Evolutionary conservation across 2,113 vertebrate species (phyloP).

Genomic region (Callorhinus ursinus): DNA sequence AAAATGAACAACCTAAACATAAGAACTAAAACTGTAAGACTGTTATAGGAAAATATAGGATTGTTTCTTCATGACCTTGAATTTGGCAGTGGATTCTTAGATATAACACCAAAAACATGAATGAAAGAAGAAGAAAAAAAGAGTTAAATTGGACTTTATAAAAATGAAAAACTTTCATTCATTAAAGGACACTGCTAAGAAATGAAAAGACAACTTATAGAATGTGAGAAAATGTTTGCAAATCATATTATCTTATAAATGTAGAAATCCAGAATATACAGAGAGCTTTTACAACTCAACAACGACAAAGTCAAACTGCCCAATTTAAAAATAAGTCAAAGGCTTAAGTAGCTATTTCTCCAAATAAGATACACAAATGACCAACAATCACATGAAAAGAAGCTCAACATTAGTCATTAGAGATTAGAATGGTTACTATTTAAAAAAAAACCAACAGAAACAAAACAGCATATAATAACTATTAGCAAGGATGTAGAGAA

Average conservation of each 20-base stretch:
- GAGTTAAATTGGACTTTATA: background rate
- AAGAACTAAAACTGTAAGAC: background rate
- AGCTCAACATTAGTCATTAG: background rate
- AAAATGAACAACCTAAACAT: background rate
- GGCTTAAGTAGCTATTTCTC: background rate
- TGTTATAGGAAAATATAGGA: background rate
- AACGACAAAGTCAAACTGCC: background rate
- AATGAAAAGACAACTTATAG: background rate
- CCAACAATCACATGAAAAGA: background rate
- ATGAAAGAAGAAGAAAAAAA: background rate
- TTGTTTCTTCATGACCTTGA: background rate
- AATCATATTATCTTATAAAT: background rate
- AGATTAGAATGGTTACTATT: background rate
- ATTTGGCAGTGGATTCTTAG: background rate
- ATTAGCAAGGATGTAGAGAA: background rate
- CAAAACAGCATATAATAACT: background rate
- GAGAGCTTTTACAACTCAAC: background rate
- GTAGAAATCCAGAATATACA: background rate
- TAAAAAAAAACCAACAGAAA: background rate
- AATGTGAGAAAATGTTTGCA: background rate
- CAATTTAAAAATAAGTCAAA: background rate
- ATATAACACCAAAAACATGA: background rate
- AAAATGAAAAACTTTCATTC: background rate
- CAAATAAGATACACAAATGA: background rate
- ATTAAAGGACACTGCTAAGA: background rate